Percentiles rank a stretch among this genome's conserved stretches.
phyloP scores from a whole-genome alignment of 1,140 invertebrate species.

The Neuroterus valhalla region DNA sequence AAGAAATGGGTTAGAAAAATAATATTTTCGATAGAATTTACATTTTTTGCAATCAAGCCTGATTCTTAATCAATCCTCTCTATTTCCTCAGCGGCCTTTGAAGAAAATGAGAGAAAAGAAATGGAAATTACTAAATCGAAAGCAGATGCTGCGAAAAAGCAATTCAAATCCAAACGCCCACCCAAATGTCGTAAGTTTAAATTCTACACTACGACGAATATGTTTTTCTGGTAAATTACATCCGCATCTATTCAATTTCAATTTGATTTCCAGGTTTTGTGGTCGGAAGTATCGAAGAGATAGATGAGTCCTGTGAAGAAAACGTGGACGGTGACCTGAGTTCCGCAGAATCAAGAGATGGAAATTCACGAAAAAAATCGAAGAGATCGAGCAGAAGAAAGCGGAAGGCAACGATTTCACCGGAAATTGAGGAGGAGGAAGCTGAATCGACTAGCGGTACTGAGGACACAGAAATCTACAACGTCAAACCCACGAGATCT shows the following conservation, averaged over 20 bases:
- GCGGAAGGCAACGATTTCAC: constrained; percentile 32
- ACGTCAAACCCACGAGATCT: constrained; percentile 66
- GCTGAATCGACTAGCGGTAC: constrained; percentile 57
- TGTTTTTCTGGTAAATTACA: background rate
- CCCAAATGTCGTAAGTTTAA: constrained; percentile 49
- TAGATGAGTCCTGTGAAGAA: constrained; percentile 35
- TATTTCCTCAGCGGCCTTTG: constrained; percentile 52
- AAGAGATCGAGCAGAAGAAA: constrained; percentile 32
- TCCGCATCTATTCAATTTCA: too few relatives aligned
- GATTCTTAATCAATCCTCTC: background rate
- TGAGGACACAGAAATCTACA: constrained; percentile 64
- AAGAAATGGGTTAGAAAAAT: constrained; percentile 68
- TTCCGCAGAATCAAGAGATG: constrained; percentile 29
- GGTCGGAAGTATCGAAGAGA: constrained; percentile 47
- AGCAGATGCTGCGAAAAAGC: constrained; percentile 17
- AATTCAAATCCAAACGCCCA: background rate
- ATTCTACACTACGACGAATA: background rate
- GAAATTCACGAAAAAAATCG: constrained; percentile 33
- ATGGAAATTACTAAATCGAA: constrained; percentile 41
- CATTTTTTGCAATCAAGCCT: constrained; percentile 2
- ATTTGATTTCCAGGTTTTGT: background rate
- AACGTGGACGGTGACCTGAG: constrained; percentile 34
- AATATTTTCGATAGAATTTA: constrained; percentile 22
- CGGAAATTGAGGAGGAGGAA: constrained; percentile 28
- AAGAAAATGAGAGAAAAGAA: constrained; percentile 55